Evolutionary conservation across 2,113 vertebrate genomes (phyloP).

Genomic region (Ictalurus punctatus): DNA sequence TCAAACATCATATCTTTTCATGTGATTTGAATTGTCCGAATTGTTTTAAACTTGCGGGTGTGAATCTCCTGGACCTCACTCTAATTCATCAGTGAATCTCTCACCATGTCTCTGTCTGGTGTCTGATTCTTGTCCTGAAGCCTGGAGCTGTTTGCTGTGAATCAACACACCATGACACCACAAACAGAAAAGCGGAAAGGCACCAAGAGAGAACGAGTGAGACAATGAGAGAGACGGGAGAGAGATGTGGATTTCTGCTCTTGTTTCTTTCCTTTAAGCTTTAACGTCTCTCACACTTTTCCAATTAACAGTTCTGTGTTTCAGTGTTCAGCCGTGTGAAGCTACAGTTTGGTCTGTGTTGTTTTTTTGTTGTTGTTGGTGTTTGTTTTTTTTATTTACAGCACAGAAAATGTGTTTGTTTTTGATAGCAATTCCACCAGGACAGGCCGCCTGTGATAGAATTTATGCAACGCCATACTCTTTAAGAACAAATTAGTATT

Average conservation of each 20-base stretch:
- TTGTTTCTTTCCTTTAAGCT: constrained; percentile 40
- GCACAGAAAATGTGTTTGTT: constrained; percentile 35
- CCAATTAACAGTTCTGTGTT: constrained; percentile 41
- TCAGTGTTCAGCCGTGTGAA: constrained; percentile 22
- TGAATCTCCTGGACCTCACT: constrained; percentile 50
- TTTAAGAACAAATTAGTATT: constrained; percentile 22
- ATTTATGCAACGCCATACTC: background rate
- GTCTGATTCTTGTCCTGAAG: constrained; percentile 53
- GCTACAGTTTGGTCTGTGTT: constrained; percentile 25
- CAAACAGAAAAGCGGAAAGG: constrained; percentile 14
- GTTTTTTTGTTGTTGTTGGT: background rate
- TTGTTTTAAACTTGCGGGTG: constrained; percentile 5
- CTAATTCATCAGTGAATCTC: constrained; percentile 56
- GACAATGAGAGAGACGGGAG: background rate
- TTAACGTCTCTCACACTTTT: constrained; percentile 37
- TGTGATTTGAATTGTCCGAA: background rate
- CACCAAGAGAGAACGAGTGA: background rate
- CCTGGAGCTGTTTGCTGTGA: constrained; percentile 65
- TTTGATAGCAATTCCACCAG: constrained; percentile 25
- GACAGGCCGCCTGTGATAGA: background rate
- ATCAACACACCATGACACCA: constrained; percentile 57
- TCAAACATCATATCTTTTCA: background rate
- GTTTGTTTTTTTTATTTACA: constrained; percentile 20
- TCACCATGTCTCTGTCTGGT: constrained; percentile 21
- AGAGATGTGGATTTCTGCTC: constrained; percentile 16